Evolutionary conservation across 2,113 vertebrate genomes (phyloP).

Genomic region (Pristiophorus japonicus): DNA sequence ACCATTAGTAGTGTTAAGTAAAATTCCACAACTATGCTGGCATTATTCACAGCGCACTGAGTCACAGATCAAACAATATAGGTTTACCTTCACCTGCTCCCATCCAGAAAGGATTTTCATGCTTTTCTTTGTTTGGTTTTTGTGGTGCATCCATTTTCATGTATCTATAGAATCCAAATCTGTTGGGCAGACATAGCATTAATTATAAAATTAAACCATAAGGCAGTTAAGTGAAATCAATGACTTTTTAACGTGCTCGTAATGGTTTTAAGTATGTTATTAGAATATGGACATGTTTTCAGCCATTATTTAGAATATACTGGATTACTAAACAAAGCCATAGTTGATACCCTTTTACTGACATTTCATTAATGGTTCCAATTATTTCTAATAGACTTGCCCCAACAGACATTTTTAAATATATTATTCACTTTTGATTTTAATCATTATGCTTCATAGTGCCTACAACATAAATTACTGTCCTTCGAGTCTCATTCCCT

Average conservation of each 20-base stretch:
- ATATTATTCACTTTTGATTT: background rate
- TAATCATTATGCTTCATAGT: background rate
- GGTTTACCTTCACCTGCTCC: background rate
- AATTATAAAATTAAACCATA: background rate
- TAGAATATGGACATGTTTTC: background rate
- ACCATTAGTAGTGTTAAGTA: background rate
- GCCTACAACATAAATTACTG: background rate
- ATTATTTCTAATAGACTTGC: background rate
- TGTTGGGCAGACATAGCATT: conserved; percentile 41
- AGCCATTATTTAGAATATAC: background rate
- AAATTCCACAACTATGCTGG: background rate
- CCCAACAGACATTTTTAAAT: background rate
- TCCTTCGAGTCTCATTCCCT: background rate
- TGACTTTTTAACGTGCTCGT: background rate
- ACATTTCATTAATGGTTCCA: background rate
- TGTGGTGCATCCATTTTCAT: conserved; percentile 60
- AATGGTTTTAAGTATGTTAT: background rate
- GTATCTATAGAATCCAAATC: conserved; percentile 64
- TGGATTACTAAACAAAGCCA: background rate
- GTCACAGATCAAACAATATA: background rate
- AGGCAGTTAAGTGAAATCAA: background rate
- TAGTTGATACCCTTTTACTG: background rate
- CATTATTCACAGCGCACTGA: background rate
- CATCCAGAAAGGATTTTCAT: background rate
- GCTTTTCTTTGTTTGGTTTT: conserved; percentile 26